Percentiles rank a stretch among this genome's conserved stretches.
phyloP scores from a whole-genome alignment of 1,140 invertebrate species.

The Drosophila kurseongensis region DNA sequence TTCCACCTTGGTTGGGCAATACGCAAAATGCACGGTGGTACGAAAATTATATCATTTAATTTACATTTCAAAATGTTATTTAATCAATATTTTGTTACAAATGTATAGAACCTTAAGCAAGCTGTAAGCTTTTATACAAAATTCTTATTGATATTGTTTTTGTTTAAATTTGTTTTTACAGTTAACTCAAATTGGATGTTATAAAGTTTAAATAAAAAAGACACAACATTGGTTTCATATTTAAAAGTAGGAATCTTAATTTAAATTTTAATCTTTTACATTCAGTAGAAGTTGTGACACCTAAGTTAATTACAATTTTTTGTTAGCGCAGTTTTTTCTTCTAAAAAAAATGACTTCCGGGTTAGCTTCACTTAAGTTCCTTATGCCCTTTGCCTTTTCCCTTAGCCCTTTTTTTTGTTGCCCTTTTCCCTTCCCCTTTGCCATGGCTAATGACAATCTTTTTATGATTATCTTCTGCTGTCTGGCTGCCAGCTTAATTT shows the following conservation, averaged over 20 bases:
- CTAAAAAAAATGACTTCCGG: not conserved
- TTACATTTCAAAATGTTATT: no score
- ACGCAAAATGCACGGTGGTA: slow-evolving; percentile 11
- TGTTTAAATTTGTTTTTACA: no score
- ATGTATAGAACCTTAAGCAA: no score
- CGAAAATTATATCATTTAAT: not conserved
- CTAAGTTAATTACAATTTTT: not conserved
- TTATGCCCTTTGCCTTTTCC: slow-evolving; percentile 5
- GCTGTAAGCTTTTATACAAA: no score
- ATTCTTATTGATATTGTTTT: no score
- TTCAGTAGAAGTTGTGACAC: no score
- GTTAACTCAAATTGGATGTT: no score
- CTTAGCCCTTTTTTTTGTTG: slow-evolving; percentile 17
- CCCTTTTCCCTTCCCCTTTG: slow-evolving; percentile 11
- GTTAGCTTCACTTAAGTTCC: not conserved
- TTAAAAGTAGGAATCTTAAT: no score
- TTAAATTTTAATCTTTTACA: no score
- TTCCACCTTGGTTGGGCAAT: not conserved
- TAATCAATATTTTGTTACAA: no score
- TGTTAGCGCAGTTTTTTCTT: not conserved
- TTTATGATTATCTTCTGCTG: not conserved
- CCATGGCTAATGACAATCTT: slow-evolving; percentile 10
- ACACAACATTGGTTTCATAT: no score
- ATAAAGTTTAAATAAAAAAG: no score
- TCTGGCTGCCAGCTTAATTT: slow-evolving; percentile 7